Evolutionary conservation across 2,113 vertebrate species (phyloP).

Genomic region (Phyllostomus hastatus): DNA sequence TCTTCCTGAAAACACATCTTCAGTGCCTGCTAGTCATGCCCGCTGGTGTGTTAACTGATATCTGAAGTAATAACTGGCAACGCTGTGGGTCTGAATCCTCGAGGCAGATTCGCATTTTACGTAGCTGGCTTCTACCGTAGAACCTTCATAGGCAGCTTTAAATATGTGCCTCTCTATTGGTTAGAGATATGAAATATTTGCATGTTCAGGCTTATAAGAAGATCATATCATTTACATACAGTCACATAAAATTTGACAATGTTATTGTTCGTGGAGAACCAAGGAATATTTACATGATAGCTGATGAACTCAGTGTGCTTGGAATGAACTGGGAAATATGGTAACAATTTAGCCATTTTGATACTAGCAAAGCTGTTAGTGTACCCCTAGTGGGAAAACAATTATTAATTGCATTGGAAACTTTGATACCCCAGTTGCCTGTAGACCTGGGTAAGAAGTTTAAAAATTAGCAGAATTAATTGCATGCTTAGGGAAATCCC

Average conservation of each 20-base stretch:
- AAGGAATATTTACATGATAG: neutral
- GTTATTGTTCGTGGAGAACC: neutral
- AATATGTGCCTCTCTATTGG: neutral
- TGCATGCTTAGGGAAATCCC: constrained; percentile 7
- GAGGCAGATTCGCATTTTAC: neutral
- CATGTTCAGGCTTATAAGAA: neutral
- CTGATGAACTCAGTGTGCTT: neutral
- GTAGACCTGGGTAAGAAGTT: neutral
- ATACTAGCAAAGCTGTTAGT: neutral
- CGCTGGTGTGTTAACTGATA: neutral
- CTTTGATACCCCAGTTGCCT: neutral
- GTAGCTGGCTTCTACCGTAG: neutral
- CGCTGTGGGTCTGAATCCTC: neutral
- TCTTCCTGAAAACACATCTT: neutral
- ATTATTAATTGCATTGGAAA: neutral
- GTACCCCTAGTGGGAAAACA: neutral
- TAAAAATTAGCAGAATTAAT: constrained; percentile 20
- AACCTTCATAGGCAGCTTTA: neutral
- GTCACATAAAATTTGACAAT: neutral
- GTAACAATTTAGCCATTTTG: neutral
- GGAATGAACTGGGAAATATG: neutral
- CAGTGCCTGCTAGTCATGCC: neutral
- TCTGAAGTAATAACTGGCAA: neutral
- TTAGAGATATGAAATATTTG: neutral
- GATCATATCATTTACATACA: neutral